phyloP scores from a whole-genome alignment of 2,113 vertebrate species.

The Bubo blakistoni region DNA sequence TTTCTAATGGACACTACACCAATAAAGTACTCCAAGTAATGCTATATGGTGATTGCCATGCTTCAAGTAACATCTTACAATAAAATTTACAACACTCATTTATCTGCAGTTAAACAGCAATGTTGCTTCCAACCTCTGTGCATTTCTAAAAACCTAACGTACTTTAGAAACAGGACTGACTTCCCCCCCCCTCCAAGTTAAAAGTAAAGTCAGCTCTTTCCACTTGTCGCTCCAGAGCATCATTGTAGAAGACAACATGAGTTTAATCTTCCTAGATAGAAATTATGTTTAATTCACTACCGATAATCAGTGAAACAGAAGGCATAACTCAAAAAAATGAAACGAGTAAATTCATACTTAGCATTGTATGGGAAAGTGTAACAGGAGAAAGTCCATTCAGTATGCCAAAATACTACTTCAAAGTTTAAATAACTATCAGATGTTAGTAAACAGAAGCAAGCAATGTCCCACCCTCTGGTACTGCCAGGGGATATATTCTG shows the following conservation, averaged over 20 bases:
- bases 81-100: neutral
- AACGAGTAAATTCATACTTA: neutral
- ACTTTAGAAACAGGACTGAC: neutral
- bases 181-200: too few species aligned
- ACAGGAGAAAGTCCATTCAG: neutral
- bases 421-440: neutral
- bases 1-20: neutral
- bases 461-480: neutral
- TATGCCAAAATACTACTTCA: neutral
- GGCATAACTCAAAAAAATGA: neutral
- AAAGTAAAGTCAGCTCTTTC: neutral
- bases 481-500: fast-evolving
- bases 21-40: fast-evolving
- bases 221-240: neutral
- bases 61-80: neutral
- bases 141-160: neutral
- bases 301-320: neutral
- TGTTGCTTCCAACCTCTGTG: neutral
- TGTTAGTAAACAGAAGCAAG: neutral
- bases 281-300: neutral
- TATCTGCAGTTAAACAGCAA: neutral
- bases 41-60: neutral
- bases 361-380: fast-evolving
- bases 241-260: neutral
- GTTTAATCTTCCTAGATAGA: neutral